phyloP scores from a whole-genome alignment of 2,888 invertebrate genomes.

The Habroteleia sp. region DNA sequence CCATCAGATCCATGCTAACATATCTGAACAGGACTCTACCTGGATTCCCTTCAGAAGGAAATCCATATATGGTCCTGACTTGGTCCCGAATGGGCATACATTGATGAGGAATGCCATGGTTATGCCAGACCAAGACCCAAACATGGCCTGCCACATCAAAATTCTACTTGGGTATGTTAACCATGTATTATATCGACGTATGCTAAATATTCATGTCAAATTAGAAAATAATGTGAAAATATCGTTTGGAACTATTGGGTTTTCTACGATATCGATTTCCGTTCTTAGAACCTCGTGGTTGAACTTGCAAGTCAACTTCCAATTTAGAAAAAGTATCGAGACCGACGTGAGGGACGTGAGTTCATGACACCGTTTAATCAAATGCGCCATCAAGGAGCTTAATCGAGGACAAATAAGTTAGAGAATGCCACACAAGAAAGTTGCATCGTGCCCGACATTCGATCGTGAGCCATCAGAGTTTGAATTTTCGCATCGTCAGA shows the following conservation, averaged over 20 bases:
- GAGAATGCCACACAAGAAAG: conserved; percentile 46
- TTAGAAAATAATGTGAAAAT: too few relatives aligned
- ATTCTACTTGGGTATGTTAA: too few relatives aligned
- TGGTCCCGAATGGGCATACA: too few relatives aligned
- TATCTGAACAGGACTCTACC: too few relatives aligned
- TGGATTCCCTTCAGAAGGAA: too few relatives aligned
- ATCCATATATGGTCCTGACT: too few relatives aligned
- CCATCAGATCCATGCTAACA: too few relatives aligned
- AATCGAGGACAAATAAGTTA: conserved; percentile 41
- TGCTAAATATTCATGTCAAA: too few relatives aligned
- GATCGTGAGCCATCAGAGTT: conserved; percentile 33
- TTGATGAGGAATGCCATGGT: too few relatives aligned
- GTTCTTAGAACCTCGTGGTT: conserved; percentile 12
- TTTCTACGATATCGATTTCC: conserved; percentile 20
- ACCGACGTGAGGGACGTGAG: conserved; percentile 17
- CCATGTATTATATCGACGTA: too few relatives aligned
- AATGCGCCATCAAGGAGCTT: conserved; percentile 33
- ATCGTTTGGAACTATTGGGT: background rate
- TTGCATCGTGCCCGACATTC: conserved; percentile 35
- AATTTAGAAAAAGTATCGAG: conserved; percentile 36
- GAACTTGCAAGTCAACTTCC: conserved; percentile 44
- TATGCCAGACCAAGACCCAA: too few relatives aligned
- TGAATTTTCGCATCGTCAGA: conserved; percentile 38
- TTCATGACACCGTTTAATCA: conserved; percentile 51
- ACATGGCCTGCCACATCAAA: too few relatives aligned